Evolutionary conservation across 2,797 vertebrate species (phyloP).

Genomic region (Arnoldichthys spilopterus): DNA sequence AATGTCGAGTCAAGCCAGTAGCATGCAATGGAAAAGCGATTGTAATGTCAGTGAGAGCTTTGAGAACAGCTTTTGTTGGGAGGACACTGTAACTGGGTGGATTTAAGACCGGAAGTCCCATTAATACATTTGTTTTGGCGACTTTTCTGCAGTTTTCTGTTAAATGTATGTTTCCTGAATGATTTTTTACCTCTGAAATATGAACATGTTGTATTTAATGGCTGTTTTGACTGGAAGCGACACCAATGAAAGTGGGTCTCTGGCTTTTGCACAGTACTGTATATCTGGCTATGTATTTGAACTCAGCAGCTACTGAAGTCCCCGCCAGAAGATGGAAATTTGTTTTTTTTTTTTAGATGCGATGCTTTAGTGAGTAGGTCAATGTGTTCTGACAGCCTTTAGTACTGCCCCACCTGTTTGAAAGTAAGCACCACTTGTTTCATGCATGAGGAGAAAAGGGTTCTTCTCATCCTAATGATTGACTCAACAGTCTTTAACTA

Average conservation of each 20-base stretch:
- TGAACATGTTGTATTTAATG: neutral
- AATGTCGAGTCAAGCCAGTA: too few species aligned
- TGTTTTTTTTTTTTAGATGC: neutral
- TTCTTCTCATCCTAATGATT: neutral
- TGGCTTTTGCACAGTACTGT: neutral
- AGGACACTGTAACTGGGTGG: too few species aligned
- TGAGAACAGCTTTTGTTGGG: too few species aligned
- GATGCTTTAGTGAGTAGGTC: neutral
- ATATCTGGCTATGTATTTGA: neutral
- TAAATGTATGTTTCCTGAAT: too few species aligned
- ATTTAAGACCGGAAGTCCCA: too few species aligned
- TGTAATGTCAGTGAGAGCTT: too few species aligned
- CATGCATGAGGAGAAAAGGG: conserved; percentile 1
- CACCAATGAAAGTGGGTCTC: neutral
- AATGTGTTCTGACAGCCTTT: neutral
- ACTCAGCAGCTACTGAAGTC: neutral
- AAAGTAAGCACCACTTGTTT: neutral
- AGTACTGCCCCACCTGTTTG: neutral
- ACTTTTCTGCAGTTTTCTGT: too few species aligned
- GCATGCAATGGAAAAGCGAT: too few species aligned
- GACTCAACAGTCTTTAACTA: neutral
- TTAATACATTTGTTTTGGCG: too few species aligned
- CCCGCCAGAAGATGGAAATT: neutral
- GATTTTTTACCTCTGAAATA: too few species aligned
- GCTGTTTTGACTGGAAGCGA: neutral